Percentiles rank a stretch among this genome's conserved stretches.
phyloP scores from a whole-genome alignment of 2,888 invertebrate species.

The Neoscelio sp. region DNA sequence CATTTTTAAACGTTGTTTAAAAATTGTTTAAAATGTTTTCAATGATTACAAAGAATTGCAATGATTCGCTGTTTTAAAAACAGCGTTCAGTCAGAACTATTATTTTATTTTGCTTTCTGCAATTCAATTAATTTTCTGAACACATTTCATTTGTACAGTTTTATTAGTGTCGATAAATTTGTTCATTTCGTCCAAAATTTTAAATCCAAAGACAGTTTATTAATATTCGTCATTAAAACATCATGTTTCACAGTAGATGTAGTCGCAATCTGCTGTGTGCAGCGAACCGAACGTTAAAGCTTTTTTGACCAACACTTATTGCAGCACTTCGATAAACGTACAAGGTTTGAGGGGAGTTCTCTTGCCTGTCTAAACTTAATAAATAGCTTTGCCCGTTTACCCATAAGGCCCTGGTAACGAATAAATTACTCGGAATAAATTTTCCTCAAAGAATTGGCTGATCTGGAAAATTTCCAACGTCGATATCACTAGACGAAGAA shows the following conservation, averaged over 20 bases:
- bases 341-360: constrained; percentile 15
- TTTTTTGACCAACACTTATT: constrained; percentile 42
- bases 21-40: no score
- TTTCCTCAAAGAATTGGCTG: constrained; percentile 35
- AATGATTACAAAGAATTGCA: no score
- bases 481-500: constrained; percentile 36
- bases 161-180: background rate
- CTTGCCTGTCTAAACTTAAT: constrained; percentile 32
- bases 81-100: no score
- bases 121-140: no score
- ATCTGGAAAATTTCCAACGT: constrained; percentile 65
- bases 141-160: no score
- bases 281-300: constrained; percentile 36
- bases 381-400: constrained; percentile 40
- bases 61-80: no score
- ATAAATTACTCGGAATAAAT: constrained; percentile 63
- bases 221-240: constrained; percentile 27
- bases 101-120: no score
- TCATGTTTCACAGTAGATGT: constrained; percentile 37
- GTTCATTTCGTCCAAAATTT: background rate
- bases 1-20: no score
- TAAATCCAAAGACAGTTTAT: constrained; percentile 21
- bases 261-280: constrained; percentile 35
- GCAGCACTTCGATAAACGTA: constrained; percentile 33
- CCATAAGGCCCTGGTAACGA: constrained; percentile 45